Conservation (phyloP, 2,113 vertebrate genomes). For the Pyxicephalus adspersus region DNA sequence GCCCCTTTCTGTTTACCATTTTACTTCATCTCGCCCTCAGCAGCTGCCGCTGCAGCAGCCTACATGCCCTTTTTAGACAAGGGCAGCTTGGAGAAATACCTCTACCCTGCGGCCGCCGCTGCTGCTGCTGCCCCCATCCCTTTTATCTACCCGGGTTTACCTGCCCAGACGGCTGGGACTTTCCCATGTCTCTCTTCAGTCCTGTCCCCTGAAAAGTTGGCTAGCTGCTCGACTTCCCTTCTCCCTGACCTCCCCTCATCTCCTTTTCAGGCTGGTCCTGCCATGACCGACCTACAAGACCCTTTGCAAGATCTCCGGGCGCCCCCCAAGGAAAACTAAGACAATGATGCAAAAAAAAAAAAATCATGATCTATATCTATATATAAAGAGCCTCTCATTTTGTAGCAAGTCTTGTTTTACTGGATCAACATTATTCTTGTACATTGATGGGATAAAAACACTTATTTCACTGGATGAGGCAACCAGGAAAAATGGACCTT, state of each 20-base stretch:
- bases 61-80: constrained; percentile 90
- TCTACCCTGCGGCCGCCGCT: constrained; percentile 77
- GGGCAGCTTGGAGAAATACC: constrained; percentile 82
- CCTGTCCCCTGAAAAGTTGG: constrained; percentile 55
- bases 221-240: constrained; percentile 68
- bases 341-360: constrained; percentile 16
- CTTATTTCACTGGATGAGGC: background rate
- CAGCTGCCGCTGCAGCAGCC: constrained; percentile 79
- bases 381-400: constrained; percentile 42
- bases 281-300: constrained; percentile 66
- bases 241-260: constrained; percentile 61
- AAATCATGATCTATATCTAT: background rate
- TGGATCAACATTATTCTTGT: constrained; percentile 39
- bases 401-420: constrained; percentile 37
- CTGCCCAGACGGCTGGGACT: constrained; percentile 60
- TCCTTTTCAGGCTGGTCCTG: background rate
- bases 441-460: constrained; percentile 19
- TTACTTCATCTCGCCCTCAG: constrained; percentile 89
- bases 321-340: constrained; percentile 59
- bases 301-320: constrained; percentile 62
- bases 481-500: too few relatives aligned
- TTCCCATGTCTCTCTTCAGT: constrained; percentile 77
- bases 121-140: constrained; percentile 82
- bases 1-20: constrained; percentile 91
- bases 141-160: constrained; percentile 74